Conservation (phyloP, 2,797 vertebrate genomes). For the Tympanoctomys barrerae region DNA sequence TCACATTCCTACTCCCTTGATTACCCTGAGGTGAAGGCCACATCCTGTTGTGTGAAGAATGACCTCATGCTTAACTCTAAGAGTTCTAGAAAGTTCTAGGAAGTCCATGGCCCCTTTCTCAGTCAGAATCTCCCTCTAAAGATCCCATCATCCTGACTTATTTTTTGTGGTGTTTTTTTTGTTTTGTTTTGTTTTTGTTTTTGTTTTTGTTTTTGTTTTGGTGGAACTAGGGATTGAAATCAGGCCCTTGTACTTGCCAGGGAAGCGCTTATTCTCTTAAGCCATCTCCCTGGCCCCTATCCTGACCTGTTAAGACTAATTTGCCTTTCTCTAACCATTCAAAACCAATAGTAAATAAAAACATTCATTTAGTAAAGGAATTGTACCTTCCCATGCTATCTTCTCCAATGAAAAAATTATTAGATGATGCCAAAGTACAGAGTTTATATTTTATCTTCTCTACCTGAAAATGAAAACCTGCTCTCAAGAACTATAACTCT, state of each 20-base stretch:
- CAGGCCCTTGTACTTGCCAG: no score
- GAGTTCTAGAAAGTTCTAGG: slow-evolving; percentile 2
- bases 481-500: not conserved
- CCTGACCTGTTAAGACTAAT: slow-evolving; percentile 32
- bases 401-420: not conserved
- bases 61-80: not conserved
- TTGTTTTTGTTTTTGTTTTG: no score
- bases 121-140: slow-evolving; percentile 5
- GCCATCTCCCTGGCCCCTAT: no score
- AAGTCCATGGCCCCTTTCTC: not conserved
- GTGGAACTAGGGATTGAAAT: no score
- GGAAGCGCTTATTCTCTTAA: no score
- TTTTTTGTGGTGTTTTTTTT: no score
- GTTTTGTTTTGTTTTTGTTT: no score
- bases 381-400: not conserved
- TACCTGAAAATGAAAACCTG: slow-evolving; percentile 4
- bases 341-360: slow-evolving; percentile 27
- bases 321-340: slow-evolving; percentile 7
- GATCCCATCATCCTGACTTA: not conserved
- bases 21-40: not conserved
- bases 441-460: not conserved
- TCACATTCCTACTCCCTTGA: not conserved
- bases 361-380: not conserved
- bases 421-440: not conserved
- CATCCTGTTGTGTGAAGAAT: not conserved